Base-by-base conservation (phyloP, 2,797 vertebrate genomes). In the Micropoecilia bifurca region DNA sequence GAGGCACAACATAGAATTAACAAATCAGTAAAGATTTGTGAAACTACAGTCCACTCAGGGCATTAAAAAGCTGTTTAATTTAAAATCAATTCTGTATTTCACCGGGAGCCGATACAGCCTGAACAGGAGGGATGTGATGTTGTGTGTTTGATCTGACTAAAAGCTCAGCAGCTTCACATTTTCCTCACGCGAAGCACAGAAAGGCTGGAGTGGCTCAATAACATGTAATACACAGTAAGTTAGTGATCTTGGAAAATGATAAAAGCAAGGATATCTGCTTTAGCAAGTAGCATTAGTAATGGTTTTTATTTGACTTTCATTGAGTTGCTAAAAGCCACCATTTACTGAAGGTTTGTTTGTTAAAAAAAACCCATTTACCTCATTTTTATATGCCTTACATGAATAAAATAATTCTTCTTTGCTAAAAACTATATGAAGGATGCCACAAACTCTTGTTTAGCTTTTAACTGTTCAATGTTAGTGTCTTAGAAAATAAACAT, bases 61-160 rank as follows among this genome's bases (percentile, higher is more conserved):
- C 28, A 68, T 76, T 43, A 30, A 77, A 71, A 55, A 68, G 39
- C 14, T 3, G 10, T 33, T 71, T 30, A 71, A 53, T 77, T 77
- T 9, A 41, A 71, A 77, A 71, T 45, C 16, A 45, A 45, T 71
- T 30, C 9, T 53, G 33, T 9, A 22, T 12, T 55, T 45, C 45
- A 66, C 59, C 14, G 2, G 18, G 8, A 45, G 47, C 33, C 39
- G 45, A 18, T 47, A 28, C 13, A 39, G 55, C 1, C 28, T 14
- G 28, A 48, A 48, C 13, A 39, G 63, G 46, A 69, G 63, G 28
- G 16, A 1, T 57, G 63, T 55, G 39, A 30, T 43, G 36, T 30
- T 12, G 2, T 8, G 48, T 20, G 4, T 50, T 47, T 77, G 47
- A 8, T 71, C 1, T 12, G 10, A 18, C 7, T 30, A 30, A 55